Conservation (phyloP, 2,797 vertebrate genomes). For the Siniperca undulata region DNA sequence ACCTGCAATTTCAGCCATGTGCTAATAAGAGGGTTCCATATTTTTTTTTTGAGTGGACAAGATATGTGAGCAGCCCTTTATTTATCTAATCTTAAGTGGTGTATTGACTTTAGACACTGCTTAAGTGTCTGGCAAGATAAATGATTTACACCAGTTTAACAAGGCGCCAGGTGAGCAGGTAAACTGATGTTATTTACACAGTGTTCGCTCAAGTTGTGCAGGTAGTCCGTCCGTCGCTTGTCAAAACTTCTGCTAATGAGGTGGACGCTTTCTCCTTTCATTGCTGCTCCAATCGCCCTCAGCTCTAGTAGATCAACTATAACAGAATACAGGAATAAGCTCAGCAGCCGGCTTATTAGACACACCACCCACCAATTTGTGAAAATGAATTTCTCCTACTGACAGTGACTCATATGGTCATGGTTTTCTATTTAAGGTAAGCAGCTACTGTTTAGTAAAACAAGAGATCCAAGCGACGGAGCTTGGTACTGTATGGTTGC, state of each 20-base stretch:
- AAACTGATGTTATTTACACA: conserved; percentile 27
- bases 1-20: neutral
- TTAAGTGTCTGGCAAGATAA: conserved; percentile 16
- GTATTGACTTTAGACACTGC: conserved; percentile 7
- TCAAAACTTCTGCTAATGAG: conserved; percentile 55
- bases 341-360: conserved; percentile 55
- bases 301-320: conserved; percentile 43
- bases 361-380: conserved; percentile 56
- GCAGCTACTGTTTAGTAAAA: conserved; percentile 43
- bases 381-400: conserved; percentile 54
- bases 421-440: conserved; percentile 49
- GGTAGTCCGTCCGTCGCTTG: conserved; percentile 24
- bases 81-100: neutral
- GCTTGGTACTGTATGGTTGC: conserved; percentile 9
- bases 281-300: conserved; percentile 8
- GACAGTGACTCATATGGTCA: conserved; percentile 58
- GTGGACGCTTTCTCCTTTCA: conserved; percentile 4
- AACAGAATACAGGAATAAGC: conserved; percentile 41
- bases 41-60: neutral
- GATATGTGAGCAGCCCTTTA: neutral
- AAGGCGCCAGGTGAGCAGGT: conserved; percentile 16
- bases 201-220: neutral
- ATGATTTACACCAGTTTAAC: conserved; percentile 17
- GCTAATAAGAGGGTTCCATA: neutral
- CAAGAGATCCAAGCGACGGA: conserved; percentile 16